Evolutionary conservation across 1,140 invertebrate genomes (phyloP), one percentile per base, ranked within the genome.

Genomic region (Stegodyphus mimosarum): DNA sequence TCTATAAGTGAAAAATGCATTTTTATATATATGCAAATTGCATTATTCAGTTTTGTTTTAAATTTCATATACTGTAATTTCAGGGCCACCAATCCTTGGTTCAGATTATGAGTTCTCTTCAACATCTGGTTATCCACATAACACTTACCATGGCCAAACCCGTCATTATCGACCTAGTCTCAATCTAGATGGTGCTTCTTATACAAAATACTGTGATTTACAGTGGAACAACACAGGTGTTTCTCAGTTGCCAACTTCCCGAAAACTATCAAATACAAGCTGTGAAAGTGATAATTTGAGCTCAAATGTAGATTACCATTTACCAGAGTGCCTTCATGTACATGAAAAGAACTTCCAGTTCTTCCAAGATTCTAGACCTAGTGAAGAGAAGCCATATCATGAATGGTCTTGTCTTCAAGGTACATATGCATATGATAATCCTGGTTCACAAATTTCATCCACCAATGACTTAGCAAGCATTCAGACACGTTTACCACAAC

Each of bases 71-170:
- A 60, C 15, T 11, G 55, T 60, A 52, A 13, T 33, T 60, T 55
- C n/a, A 84, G 81, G 81, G 64, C 81, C 81, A 75, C 81, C 81
- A n/a, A 75, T 74, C 51, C 70, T 80, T 11, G 63, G 87, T 76
- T 66, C 79, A 85, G 91, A 93, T 87, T 94, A 93, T 87, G 93
- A 94, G 89, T 93, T 93, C 88, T 92, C 91, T 6, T 91, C 91
- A 6, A 80, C 89, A 33, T 92, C 91, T 67, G 93, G 93, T 13
- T 95, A 95, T 91, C 93, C 93, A 73, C 95, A 96, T 90, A 96
- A 97, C 90, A 98, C 96, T 4, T 98, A 97, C 91, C 96, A 98
- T 91, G 96, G 96, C 13, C 95, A 95, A 18, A 93, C 94, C 10
- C 92, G 93, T 86, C 95, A 96, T 89, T 93, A 94, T 87, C 93